Base-by-base conservation (phyloP, 2,797 vertebrate species). In the Cryptoprocta ferox region DNA sequence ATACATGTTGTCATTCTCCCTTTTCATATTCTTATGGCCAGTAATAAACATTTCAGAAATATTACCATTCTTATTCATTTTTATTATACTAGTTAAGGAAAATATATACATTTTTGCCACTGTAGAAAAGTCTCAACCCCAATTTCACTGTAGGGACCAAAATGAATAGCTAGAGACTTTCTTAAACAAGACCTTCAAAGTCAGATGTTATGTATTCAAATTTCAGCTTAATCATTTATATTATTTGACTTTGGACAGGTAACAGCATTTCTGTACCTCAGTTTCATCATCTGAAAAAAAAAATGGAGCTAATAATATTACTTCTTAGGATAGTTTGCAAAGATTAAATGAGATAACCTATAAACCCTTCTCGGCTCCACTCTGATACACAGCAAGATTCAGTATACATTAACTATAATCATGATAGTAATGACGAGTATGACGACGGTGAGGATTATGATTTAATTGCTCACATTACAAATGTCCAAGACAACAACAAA, bases 11-110 rank as follows among this genome's bases (percentile, higher is more conserved):
- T 68, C 45, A 87, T 94, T 75, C 9, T 30, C 19, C 12, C 2
- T 78, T 93, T 91, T 87, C 37, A 70, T 68, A 68, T 73, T 89
- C 24, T 76, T 91, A 79, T 35, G 35, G 26, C 42, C 45, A 79
- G 16, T 68, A 42, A 86, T 68, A 97, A 89, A 78, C n/a, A 97
- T 81, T 97, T 89, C 80, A 87, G 71, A 90, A 89, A 91, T 96
- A 84, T 53, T 71, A 76, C 30, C 16, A 81, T 18, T 65, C 6
- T 76, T 16, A 79, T 71, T 85, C 26, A 89, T 78, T 93, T 95
- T 97, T 66, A 95, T 85, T 88, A 2, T 30, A 61, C 37, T 91
- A 78, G 16, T 80, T 94, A 94, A 56, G 19, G 19, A 37, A 94
- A 66, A 50, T 83, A 56, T 91, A 87, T 83, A 59, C 76, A 90